These are phyloP conservation scores for Halichondria panicea DNA, from an alignment of 37 sponge, comb jelly and placozoan genomes.

Conservation along the genomic window DNA sequence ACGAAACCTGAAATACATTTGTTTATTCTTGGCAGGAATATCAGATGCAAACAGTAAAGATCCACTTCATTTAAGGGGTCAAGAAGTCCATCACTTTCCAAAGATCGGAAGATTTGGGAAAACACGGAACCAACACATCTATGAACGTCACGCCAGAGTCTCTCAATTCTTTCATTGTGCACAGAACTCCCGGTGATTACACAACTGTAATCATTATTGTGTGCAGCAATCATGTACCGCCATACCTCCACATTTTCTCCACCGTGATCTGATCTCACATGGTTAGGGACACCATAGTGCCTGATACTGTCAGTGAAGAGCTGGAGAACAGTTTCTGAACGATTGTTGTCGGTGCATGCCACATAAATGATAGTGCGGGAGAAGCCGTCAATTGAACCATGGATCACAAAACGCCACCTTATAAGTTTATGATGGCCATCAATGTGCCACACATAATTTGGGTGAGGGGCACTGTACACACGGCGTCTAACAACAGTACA, in stretches of 20 bases:
- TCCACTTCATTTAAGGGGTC: conserved; percentile 18
- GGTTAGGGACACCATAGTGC: conserved; percentile 30
- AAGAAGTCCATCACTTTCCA: conserved; percentile 16
- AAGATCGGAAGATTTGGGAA: neutral
- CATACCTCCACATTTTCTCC: conserved; percentile 49
- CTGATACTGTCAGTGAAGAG: conserved; percentile 7
- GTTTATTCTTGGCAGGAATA: conserved; percentile 28
- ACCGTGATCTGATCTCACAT: conserved; percentile 31
- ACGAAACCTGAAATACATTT: neutral
- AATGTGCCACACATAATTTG: conserved; percentile 40
- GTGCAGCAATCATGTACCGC: conserved; percentile 29
- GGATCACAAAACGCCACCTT: conserved; percentile 39
- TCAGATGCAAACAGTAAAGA: conserved; percentile 18
- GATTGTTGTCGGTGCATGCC: conserved; percentile 24
- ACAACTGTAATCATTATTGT: neutral
- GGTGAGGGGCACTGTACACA: conserved; percentile 13
- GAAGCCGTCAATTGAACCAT: conserved; percentile 34
- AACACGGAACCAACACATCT: conserved; percentile 28
- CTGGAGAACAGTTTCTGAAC: conserved; percentile 27
- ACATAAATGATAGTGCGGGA: conserved; percentile 18
- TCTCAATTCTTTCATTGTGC: conserved; percentile 30
- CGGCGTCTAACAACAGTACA: conserved; percentile 12
- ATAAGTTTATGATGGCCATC: conserved; percentile 26
- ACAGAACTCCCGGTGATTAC: too few relatives aligned
- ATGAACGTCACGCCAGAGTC: conserved; percentile 37